Evolutionary conservation across 2,113 vertebrate species (phyloP).

Genomic region (Takifugu bimaculatus): DNA sequence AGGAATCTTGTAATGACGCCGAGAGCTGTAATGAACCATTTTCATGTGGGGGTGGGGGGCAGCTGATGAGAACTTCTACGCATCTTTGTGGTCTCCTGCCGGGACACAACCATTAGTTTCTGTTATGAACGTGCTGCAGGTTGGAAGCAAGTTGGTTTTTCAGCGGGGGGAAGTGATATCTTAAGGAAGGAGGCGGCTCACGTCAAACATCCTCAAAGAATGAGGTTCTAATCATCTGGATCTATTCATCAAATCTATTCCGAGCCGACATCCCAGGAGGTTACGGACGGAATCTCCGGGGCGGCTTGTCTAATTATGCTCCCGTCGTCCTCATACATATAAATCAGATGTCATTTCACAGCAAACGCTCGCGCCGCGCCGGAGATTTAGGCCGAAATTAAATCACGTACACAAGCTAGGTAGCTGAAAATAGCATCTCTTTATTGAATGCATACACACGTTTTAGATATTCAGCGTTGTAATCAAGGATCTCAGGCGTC

Average conservation of each 20-base stretch:
- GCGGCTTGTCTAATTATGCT: conserved; percentile 46
- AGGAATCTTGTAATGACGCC: no score
- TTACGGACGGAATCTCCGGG: conserved; percentile 22
- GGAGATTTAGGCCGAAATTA: conserved; percentile 14
- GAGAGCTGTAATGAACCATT: no score
- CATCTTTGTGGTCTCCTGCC: not conserved
- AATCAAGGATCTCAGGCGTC: conserved; percentile 39
- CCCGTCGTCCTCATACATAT: conserved; percentile 15
- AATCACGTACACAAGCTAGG: conserved; percentile 12
- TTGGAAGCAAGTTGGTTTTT: not conserved
- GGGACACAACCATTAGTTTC: no score
- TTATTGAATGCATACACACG: conserved; percentile 48
- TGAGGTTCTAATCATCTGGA: conserved; percentile 35
- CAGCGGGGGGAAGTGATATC: not conserved
- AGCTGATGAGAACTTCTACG: no score
- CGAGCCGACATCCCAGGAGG: conserved; percentile 48
- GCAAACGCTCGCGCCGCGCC: conserved; percentile 4
- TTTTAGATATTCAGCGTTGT: conserved; percentile 29
- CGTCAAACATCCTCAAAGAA: conserved; percentile 11
- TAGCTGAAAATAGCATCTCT: conserved; percentile 59
- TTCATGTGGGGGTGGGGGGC: no score
- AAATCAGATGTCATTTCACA: conserved; percentile 35
- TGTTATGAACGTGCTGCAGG: no score
- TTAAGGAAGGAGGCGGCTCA: not conserved
- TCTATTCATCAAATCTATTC: conserved; percentile 56